Percentiles rank a stretch among this genome's conserved stretches.
Conservation (phyloP, 2,797 vertebrate genomes). For the Tragelaphus oryx region DNA sequence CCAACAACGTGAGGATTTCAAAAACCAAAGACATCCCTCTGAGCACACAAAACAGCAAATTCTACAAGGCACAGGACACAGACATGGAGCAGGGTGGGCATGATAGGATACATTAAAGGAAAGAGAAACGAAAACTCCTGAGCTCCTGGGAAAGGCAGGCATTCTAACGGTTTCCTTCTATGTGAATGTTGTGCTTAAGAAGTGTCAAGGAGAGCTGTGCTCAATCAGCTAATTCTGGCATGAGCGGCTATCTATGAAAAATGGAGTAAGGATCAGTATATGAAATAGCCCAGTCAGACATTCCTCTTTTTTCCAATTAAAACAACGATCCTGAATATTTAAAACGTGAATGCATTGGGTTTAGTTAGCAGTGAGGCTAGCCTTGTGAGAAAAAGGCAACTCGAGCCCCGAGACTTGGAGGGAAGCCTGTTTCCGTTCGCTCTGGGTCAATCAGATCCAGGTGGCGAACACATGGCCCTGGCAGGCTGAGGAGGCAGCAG, state of each 20-base stretch:
- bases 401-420: slow-evolving; percentile 34
- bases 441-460: background rate
- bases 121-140: background rate
- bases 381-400: slow-evolving; percentile 58
- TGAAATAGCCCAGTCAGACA: background rate
- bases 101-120: rapidly evolving
- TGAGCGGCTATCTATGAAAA: background rate
- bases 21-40: background rate
- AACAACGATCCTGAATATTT: background rate
- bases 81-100: background rate
- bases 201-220: background rate
- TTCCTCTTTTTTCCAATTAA: background rate
- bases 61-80: background rate
- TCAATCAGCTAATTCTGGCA: background rate
- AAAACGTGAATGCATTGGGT: background rate
- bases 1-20: background rate
- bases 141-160: background rate
- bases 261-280: background rate
- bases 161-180: background rate
- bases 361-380: slow-evolving; percentile 34
- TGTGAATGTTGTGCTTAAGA: background rate
- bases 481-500: background rate
- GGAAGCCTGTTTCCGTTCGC: slow-evolving; percentile 57
- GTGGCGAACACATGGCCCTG: too few species aligned
- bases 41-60: background rate